These are phyloP conservation scores for Merodon equestris DNA, from an alignment of 2,888 invertebrate genomes.

Conservation along the genomic window DNA sequence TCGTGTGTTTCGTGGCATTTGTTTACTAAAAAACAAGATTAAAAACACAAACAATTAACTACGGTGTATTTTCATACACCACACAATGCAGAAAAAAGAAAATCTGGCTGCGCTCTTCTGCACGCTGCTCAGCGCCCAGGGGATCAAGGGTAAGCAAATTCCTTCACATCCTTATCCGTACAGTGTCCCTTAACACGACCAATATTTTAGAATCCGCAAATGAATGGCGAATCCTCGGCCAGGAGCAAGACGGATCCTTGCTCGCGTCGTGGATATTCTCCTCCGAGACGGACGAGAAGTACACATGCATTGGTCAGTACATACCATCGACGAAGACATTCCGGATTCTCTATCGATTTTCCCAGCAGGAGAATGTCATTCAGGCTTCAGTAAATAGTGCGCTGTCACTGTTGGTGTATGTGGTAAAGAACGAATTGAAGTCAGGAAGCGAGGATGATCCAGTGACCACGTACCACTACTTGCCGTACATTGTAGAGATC, in stretches of 20 bases:
- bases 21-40: neutral
- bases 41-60: neutral
- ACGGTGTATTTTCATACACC: constrained; percentile 7
- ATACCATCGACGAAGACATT: constrained; percentile 82
- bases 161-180: constrained; percentile 13
- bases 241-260: constrained; percentile 88
- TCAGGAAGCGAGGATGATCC: constrained; percentile 70
- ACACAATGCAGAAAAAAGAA: constrained; percentile 76
- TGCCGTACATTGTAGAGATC: constrained; percentile 83
- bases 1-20: constrained; percentile 22
- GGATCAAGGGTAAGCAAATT: constrained; percentile 73
- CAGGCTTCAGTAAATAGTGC: constrained; percentile 89
- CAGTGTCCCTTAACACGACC: constrained; percentile 46
- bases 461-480: constrained; percentile 80
- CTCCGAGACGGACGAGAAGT: constrained; percentile 73
- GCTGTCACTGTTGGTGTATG: constrained; percentile 84
- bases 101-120: constrained; percentile 79
- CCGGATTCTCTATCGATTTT: constrained; percentile 83
- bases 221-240: constrained; percentile 90
- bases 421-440: constrained; percentile 81
- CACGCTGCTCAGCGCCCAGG: constrained; percentile 76
- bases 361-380: constrained; percentile 84
- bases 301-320: constrained; percentile 82
- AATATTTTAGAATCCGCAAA: constrained; percentile 82
- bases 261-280: constrained; percentile 84